Percentiles rank a stretch among this genome's conserved stretches.
Evolutionary conservation across 2,797 vertebrate species (phyloP).

Genomic region (Phoxinus dragarum): DNA sequence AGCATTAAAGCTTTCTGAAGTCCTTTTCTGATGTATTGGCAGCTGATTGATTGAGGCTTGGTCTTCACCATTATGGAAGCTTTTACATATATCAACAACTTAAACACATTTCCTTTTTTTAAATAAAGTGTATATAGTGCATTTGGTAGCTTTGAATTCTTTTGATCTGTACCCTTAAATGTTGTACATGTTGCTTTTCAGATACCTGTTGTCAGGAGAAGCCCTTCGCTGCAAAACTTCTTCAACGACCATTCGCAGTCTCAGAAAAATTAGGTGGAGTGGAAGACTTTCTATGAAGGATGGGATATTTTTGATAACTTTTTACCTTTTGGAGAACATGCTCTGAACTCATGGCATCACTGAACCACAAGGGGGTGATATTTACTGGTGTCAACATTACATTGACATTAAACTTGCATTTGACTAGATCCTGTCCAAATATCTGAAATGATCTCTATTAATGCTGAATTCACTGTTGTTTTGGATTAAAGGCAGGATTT

Average conservation of each 20-base stretch:
- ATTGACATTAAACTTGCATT: background rate
- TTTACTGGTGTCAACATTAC: constrained; percentile 18
- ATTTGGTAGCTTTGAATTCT: constrained; percentile 24
- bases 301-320: background rate
- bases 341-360: constrained; percentile 4
- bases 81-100: constrained; percentile 31
- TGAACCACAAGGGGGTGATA: constrained; percentile 53
- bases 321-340: constrained; percentile 14
- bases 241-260: constrained; percentile 48
- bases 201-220: constrained; percentile 56
- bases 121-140: constrained; percentile 37
- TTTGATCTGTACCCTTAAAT: constrained; percentile 41
- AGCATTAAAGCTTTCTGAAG: background rate
- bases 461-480: background rate
- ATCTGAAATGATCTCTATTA: background rate
- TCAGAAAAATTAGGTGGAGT: constrained; percentile 47
- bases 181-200: constrained; percentile 54
- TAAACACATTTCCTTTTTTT: background rate
- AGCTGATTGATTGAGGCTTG: constrained; percentile 46
- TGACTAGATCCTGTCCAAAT: background rate
- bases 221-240: constrained; percentile 59
- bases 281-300: constrained; percentile 28
- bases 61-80: constrained; percentile 5
- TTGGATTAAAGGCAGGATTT: background rate
- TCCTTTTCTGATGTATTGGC: constrained; percentile 37